phyloP scores from a whole-genome alignment of 2,797 vertebrate genomes.

The Lepilemur ruficaudatus region DNA sequence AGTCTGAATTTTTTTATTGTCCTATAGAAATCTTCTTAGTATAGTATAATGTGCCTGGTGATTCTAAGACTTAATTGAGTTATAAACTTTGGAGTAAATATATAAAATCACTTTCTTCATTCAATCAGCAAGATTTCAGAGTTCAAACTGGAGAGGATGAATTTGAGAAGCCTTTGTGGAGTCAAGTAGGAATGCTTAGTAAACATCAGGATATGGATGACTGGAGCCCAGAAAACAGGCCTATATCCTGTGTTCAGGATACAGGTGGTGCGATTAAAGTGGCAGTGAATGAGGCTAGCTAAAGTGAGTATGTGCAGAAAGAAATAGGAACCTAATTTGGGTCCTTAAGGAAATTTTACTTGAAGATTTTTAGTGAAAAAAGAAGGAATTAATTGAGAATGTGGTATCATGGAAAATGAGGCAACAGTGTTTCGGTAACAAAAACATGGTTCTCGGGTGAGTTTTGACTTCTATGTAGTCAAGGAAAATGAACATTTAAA shows the following conservation, averaged over 20 bases:
- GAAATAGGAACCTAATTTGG: background rate
- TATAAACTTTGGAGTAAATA: background rate
- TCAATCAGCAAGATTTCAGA: background rate
- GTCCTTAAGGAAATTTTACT: background rate
- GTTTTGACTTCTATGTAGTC: background rate
- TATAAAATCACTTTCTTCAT: background rate
- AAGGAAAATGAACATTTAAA: background rate
- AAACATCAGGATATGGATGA: background rate
- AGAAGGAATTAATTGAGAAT: background rate
- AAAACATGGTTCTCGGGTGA: background rate
- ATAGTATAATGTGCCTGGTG: background rate
- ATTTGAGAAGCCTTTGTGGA: background rate
- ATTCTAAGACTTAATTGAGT: background rate
- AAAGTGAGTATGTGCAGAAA: background rate
- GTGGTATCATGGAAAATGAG: background rate
- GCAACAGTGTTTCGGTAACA: background rate
- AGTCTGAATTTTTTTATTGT: background rate
- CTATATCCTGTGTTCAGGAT: background rate
- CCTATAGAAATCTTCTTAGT: background rate
- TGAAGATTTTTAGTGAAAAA: background rate
- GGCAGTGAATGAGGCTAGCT: background rate
- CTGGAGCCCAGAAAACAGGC: background rate
- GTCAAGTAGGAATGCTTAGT: background rate
- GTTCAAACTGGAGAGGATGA: background rate
- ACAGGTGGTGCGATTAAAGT: background rate